Conservation (phyloP, 2,113 vertebrate species). For the mouse (Mus musculus) region GRCm39 chr6:126727001-126727500, state of each 20-base stretch:
- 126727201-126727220: not conserved
- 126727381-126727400: not conserved
- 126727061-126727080: not conserved
- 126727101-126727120: not conserved
- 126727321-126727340: not conserved
- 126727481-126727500: not conserved
- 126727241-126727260: not conserved
- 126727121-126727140: not conserved
- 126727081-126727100: not conserved
- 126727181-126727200: not conserved
- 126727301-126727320: not conserved
- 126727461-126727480: not conserved
- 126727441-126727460: not conserved
- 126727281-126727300: not conserved
- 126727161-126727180: not conserved
- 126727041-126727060: too few relatives aligned
- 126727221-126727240: not conserved
- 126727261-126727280: not conserved
- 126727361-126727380: not conserved
- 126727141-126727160: not conserved
- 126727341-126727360: not conserved
- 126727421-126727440: not conserved
- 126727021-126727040: not conserved
- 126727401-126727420: not conserved
- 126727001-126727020: not conserved